Evolutionary conservation across 2,797 vertebrate species (phyloP), one percentile per base, ranked within the genome.

Genomic region (Spea hammondii): DNA sequence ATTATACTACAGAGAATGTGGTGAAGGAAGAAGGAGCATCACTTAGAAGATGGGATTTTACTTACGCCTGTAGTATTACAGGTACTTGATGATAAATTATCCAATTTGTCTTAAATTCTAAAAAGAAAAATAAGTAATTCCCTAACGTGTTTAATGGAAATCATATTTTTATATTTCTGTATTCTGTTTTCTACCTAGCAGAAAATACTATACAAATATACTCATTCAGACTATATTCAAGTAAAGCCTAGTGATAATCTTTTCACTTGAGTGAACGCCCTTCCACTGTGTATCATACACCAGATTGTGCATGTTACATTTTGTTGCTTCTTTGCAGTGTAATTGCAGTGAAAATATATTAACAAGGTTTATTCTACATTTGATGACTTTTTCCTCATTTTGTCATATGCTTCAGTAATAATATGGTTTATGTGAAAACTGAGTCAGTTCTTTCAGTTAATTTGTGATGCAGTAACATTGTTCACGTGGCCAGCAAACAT

Each of bases 301-400:
- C n/a, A 12, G 32, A 46, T 71, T 47, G n/a, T 71, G n/a, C 50
- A 47, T 47, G 51, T 45, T 71, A 71, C 47, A 57, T 71, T 71
- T 53, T 71, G 53, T 71, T 71, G 11, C 70, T 7, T 14, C 53
- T 57, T 32, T 55, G 59, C 51, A 71, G 45, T 12, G 44, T 32
- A 71, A 46, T 13, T 11, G 44, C 32, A 71, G 70, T 71, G 53
- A 57, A 71, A 59, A 71, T 57, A 65, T 65, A 71, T 71, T 71
- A 71, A 57, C 53, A 71, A 46, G 44, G 44, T 46, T n/a, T 47
- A 71, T 57, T 46, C 70, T 46, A 32, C 32, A 59, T 71, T 71
- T 57, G 70, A 71, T 44, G 11, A 54, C 17, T 46, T 45, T 71
- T 71, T 71, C 32, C 13, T 59, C 32, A 46, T 71, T 57, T 71